Conservation (phyloP, 1,140 invertebrate species). For the Ceratitis capitata region DNA sequence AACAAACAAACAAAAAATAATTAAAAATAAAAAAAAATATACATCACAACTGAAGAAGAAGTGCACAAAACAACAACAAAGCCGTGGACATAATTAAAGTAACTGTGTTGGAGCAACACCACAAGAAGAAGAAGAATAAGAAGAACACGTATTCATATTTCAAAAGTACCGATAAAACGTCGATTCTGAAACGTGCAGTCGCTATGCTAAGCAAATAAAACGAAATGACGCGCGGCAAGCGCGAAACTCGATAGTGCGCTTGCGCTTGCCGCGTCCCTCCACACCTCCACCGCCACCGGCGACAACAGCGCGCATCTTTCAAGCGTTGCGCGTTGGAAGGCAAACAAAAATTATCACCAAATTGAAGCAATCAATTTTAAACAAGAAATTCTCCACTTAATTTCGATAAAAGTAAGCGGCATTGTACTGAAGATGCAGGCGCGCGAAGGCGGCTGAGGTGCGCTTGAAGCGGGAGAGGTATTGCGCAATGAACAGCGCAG, state of each 20-base stretch:
- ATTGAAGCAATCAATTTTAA: conserved; percentile 46
- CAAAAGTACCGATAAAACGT: conserved; percentile 25
- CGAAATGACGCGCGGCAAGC: neutral
- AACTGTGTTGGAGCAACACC: too few relatives aligned
- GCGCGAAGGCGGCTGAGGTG: neutral
- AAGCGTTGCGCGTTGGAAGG: neutral
- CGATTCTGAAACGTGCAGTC: neutral
- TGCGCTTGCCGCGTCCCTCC: too few relatives aligned
- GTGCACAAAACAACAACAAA: too few relatives aligned
- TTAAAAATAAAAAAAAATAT: neutral
- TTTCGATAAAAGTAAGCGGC: conserved; percentile 40
- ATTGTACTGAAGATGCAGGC: neutral
- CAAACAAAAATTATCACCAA: conserved; percentile 44
- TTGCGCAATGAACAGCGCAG: neutral
- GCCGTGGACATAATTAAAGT: conserved; percentile 35
- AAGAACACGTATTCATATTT: conserved; percentile 9
- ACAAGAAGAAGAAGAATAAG: too few relatives aligned
- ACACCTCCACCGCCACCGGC: too few relatives aligned
- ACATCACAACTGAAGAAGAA: too few relatives aligned
- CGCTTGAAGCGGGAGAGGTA: neutral
- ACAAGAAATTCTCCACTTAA: conserved; percentile 47
- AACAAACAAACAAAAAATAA: neutral
- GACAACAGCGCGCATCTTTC: neutral
- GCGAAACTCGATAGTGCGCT: conserved; percentile 26
- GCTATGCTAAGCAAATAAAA: neutral